phyloP scores from a whole-genome alignment of 2,888 invertebrate species.

The Cheilosia soror region DNA sequence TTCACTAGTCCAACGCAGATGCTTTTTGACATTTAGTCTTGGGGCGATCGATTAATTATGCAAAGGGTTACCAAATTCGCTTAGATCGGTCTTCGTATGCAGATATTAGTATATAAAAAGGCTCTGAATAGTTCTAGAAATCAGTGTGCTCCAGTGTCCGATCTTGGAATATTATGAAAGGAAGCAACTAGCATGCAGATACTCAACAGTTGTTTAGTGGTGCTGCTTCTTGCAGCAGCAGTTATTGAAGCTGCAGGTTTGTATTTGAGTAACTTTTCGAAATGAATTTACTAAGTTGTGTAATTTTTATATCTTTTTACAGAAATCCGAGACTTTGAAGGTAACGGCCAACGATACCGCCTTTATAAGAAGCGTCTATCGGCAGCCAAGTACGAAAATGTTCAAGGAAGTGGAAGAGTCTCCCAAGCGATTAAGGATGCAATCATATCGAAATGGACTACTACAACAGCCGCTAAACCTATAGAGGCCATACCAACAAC shows the following conservation, averaged over 20 bases:
- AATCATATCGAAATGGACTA: constrained; percentile 71
- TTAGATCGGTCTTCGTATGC: background rate
- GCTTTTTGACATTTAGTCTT: constrained; percentile 16
- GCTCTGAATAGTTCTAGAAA: constrained; percentile 55
- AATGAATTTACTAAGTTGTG: background rate
- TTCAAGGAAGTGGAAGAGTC: constrained; percentile 77
- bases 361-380: constrained; percentile 65
- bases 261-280: background rate
- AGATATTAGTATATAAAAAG: constrained; percentile 76
- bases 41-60: constrained; percentile 56
- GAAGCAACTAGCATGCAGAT: constrained; percentile 44
- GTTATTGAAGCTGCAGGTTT: constrained; percentile 69
- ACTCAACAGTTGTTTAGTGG: constrained; percentile 46
- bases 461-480: constrained; percentile 36
- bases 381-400: constrained; percentile 72
- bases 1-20: background rate
- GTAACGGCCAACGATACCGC: constrained; percentile 37
- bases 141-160: constrained; percentile 73
- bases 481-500: constrained; percentile 29
- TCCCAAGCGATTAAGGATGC: constrained; percentile 76
- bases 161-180: constrained; percentile 48
- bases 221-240: constrained; percentile 68
- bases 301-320: background rate
- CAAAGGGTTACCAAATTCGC: constrained; percentile 48
- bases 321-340: constrained; percentile 47